Base-by-base conservation (phyloP, 2,888 invertebrate genomes). In the Apodemia mormo region DNA sequence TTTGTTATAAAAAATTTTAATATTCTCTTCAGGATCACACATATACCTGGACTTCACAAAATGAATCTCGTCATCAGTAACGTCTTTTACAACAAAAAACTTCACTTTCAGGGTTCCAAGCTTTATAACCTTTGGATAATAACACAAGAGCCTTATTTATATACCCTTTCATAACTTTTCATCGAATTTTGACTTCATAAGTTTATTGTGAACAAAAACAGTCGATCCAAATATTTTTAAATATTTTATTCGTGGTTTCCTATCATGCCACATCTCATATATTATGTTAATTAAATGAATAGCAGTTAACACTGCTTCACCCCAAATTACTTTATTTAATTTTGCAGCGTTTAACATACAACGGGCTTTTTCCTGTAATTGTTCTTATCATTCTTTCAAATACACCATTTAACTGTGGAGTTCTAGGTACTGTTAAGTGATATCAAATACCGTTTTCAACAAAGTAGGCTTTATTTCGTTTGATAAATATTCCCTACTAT, bases 281-380 rank as follows among this genome's bases (percentile, higher is more conserved):
- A 76, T 67, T 52, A 78, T 71, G 76, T 87, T 87, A 49, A 85
- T 79, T 68, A 86, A 77, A 76, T 83, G 82, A 40, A 79, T 77
- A 61, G 83, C 83, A 68, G 83, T 84, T 67, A 82, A 75, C 14
- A 85, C 78, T 45, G 84, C 85, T 73, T 85, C 84, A 61, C 81
- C 80, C 85, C 85, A 87, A 67, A 86, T 81, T 2, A 4, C 12
- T 76, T 85, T 84, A 37, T 74, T 70, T 14, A 84, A 68, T 33
- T 79, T 74, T 4, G 81, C 79, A 66, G 80, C 76, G 69, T 73
- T 72, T 68, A 88, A 9, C 77, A 85, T 78, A 58, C 82, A 70
- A 58, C 85, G 78, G 67, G 82, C 82, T 72, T 80, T 85, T 76
- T 86, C 22, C 84, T 9, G 82, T 81, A 61, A 87, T 77, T 22